Evolutionary conservation across 2,888 invertebrate genomes (phyloP).

Genomic region (Amiota mariae): DNA sequence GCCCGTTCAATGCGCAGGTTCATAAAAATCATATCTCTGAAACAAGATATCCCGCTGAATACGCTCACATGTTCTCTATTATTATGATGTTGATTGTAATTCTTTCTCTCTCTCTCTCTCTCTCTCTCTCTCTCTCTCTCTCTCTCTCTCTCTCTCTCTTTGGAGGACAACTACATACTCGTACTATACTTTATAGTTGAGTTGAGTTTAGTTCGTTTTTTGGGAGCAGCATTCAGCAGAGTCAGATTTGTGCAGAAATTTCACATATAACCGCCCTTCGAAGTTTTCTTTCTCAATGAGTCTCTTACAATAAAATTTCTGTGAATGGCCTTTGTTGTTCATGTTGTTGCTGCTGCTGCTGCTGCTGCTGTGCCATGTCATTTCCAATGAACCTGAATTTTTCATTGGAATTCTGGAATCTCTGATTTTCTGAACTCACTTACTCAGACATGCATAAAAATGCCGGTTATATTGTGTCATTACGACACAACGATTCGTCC

Average conservation of each 20-base stretch:
- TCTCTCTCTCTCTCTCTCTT: neutral
- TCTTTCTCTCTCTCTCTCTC: neutral
- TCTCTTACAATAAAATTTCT: neutral
- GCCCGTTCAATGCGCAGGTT: conserved; percentile 62
- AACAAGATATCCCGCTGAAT: conserved; percentile 49
- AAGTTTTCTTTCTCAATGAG: neutral
- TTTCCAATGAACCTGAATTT: conserved; percentile 30
- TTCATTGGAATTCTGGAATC: conserved; percentile 21
- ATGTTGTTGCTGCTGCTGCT: conserved; percentile 9
- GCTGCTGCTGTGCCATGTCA: neutral
- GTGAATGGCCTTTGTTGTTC: conserved; percentile 19
- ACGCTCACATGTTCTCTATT: neutral
- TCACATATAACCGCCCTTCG: neutral
- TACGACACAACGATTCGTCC: neutral
- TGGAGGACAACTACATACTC: too few relatives aligned
- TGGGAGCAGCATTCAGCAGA: neutral
- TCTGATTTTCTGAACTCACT: conserved; percentile 23
- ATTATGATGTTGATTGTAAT: too few relatives aligned
- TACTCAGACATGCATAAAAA: conserved; percentile 63
- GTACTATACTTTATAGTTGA: too few relatives aligned
- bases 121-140: neutral
- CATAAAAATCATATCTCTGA: conserved; percentile 15
- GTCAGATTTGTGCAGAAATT: neutral
- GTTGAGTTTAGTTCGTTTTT: neutral
- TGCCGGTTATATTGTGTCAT: conserved; percentile 67